These are phyloP conservation scores for Siniperca knerii DNA, from an alignment of 2,113 vertebrate genomes.

Conservation along the genomic window DNA sequence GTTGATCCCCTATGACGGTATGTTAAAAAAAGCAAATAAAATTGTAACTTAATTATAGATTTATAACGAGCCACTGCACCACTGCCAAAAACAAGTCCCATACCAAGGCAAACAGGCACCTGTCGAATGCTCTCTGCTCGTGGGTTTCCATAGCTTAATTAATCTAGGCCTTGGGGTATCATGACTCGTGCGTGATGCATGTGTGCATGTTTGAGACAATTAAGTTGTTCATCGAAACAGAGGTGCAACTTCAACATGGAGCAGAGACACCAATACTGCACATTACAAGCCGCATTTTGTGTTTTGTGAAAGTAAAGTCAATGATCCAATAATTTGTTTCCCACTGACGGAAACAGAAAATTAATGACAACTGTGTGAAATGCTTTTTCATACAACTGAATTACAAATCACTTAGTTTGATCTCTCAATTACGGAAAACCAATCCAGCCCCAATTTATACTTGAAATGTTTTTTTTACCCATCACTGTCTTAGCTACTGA, in stretches of 20 bases:
- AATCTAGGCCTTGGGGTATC: conserved; percentile 87
- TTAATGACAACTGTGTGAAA: conserved; percentile 24
- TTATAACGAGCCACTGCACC: conserved; percentile 81
- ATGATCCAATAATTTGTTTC: conserved; percentile 54
- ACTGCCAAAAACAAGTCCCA: conserved; percentile 83
- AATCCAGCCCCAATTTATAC: background rate
- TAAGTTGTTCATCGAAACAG: conserved; percentile 82
- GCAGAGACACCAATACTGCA: conserved; percentile 64
- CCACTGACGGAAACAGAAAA: conserved; percentile 29
- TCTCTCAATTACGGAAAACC: background rate
- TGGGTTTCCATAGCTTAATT: conserved; percentile 87
- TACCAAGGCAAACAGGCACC: conserved; percentile 83
- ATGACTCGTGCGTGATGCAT: conserved; percentile 80
- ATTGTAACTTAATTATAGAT: conserved; percentile 83
- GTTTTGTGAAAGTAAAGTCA: conserved; percentile 56
- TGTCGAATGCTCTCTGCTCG: conserved; percentile 82
- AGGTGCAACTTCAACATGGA: conserved; percentile 79
- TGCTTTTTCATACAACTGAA: conserved; percentile 2
- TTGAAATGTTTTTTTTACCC: conserved; percentile 3
- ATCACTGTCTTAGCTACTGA: background rate
- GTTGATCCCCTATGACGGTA: conserved; percentile 67
- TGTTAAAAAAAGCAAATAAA: conserved; percentile 78
- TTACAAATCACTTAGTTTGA: conserved; percentile 10
- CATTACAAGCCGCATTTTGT: conserved; percentile 45
- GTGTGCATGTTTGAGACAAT: conserved; percentile 83